phyloP scores from a whole-genome alignment of 1,140 invertebrate species.

The Parasteatoda tepidariorum region DNA sequence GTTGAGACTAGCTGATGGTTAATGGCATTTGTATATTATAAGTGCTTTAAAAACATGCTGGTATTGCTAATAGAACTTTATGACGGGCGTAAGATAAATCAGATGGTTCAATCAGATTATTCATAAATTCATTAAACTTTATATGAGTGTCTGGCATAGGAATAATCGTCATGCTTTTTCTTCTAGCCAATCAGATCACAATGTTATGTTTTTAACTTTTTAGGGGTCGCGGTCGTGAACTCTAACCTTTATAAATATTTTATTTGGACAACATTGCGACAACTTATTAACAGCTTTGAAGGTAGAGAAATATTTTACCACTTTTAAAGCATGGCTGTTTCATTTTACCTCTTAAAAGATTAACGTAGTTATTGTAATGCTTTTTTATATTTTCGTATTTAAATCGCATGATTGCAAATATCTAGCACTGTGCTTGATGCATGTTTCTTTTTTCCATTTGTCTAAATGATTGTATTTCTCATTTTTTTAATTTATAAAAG shows the following conservation, averaged over 20 bases:
- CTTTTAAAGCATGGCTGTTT: slow-evolving; percentile 14
- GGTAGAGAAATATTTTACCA: not conserved
- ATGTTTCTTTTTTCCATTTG: not conserved
- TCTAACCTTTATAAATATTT: slow-evolving; percentile 26
- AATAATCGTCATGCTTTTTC: too few relatives aligned
- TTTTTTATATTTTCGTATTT: not conserved
- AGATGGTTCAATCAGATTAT: too few relatives aligned
- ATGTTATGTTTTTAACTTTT: slow-evolving; percentile 11
- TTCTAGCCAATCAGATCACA: slow-evolving; percentile 16
- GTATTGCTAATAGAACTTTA: too few relatives aligned
- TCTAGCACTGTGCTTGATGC: not conserved
- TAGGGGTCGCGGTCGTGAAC: slow-evolving; percentile 11
- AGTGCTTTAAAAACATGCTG: too few relatives aligned
- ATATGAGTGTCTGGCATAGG: too few relatives aligned
- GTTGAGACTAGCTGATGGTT: too few relatives aligned
- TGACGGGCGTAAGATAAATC: too few relatives aligned
- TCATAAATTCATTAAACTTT: too few relatives aligned
- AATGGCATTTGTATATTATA: too few relatives aligned
- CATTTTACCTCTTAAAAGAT: not conserved
- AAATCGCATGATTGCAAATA: not conserved
- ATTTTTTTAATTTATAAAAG: not conserved
- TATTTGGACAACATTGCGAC: slow-evolving; percentile 16
- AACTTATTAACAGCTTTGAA: not conserved
- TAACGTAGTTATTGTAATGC: not conserved
- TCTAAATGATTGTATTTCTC: not conserved